These are phyloP conservation scores for Cyrtorhinus lividipennis DNA, from an alignment of 1,140 invertebrate species.

Conservation along the genomic window DNA sequence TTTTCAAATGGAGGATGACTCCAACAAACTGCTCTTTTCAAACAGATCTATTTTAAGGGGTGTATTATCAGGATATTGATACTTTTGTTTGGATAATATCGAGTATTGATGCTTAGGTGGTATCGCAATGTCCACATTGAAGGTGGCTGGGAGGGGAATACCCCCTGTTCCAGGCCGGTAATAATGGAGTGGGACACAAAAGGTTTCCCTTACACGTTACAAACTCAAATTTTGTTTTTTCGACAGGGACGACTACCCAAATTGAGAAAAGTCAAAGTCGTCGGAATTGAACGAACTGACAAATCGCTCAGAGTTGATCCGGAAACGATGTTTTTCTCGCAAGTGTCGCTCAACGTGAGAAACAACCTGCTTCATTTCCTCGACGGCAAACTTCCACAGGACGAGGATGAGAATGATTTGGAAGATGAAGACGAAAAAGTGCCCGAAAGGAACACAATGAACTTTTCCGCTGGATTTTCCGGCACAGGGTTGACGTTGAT, in stretches of 20 bases:
- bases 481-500: neutral
- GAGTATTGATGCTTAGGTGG: too few species aligned
- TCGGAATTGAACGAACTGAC: neutral
- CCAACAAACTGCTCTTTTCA: too few species aligned
- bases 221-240: neutral
- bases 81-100: too few species aligned
- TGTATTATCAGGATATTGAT: too few species aligned
- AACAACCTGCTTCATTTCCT: slow-evolving; percentile 47
- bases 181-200: too few species aligned
- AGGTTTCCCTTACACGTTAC: too few species aligned
- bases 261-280: slow-evolving; percentile 4
- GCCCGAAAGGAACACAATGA: slow-evolving; percentile 12
- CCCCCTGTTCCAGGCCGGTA: too few species aligned
- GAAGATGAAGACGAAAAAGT: neutral
- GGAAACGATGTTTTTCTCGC: slow-evolving; percentile 36
- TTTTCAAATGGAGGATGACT: too few species aligned
- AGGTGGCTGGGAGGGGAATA: too few species aligned
- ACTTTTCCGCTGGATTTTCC: slow-evolving; percentile 21
- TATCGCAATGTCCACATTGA: too few species aligned
- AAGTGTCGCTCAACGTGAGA: slow-evolving; percentile 43
- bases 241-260: neutral
- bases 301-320: slow-evolving; percentile 14
- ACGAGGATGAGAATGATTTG: neutral
- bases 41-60: too few species aligned
- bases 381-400: slow-evolving; percentile 37